Conservation (phyloP, 2,888 invertebrate genomes). For the Hermodice carunculata region DNA sequence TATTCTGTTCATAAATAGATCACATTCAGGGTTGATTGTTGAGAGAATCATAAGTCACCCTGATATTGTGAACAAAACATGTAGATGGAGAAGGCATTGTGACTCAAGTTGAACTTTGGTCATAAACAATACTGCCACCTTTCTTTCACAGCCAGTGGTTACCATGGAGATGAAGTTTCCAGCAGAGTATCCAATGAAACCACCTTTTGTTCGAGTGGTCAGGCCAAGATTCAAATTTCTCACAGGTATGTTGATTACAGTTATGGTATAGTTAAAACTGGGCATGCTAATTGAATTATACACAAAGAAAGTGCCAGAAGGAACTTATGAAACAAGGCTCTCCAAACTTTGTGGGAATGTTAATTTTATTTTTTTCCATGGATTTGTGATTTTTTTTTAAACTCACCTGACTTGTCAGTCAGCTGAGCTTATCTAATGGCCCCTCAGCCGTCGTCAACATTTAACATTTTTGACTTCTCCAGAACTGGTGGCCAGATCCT, state of each 20-base stretch:
- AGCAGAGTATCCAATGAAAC: conserved; percentile 59
- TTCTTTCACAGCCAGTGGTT: conserved; percentile 52
- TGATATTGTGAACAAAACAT: not conserved
- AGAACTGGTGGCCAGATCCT: too few relatives aligned
- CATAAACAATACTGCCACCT: not conserved
- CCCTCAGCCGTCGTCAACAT: too few relatives aligned
- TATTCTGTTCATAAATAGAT: too few relatives aligned
- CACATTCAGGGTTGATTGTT: too few relatives aligned
- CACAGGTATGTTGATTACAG: conserved; percentile 48
- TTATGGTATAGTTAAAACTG: not conserved
- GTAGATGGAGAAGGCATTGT: not conserved
- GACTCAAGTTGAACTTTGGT: not conserved
- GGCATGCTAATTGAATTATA: too few relatives aligned
- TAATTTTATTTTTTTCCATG: not conserved
- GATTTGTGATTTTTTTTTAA: not conserved
- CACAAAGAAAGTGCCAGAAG: too few relatives aligned
- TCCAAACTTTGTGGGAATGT: not conserved
- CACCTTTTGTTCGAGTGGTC: conserved; percentile 62
- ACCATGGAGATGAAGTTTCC: conserved; percentile 63
- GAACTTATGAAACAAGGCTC: too few relatives aligned
- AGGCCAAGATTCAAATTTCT: conserved; percentile 61
- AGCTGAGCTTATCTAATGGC: too few relatives aligned
- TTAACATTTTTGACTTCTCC: too few relatives aligned
- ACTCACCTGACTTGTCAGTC: too few relatives aligned
- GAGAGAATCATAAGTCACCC: not conserved